Conservation (phyloP, 2,113 vertebrate species). For the Circaetus cinerascens region DNA sequence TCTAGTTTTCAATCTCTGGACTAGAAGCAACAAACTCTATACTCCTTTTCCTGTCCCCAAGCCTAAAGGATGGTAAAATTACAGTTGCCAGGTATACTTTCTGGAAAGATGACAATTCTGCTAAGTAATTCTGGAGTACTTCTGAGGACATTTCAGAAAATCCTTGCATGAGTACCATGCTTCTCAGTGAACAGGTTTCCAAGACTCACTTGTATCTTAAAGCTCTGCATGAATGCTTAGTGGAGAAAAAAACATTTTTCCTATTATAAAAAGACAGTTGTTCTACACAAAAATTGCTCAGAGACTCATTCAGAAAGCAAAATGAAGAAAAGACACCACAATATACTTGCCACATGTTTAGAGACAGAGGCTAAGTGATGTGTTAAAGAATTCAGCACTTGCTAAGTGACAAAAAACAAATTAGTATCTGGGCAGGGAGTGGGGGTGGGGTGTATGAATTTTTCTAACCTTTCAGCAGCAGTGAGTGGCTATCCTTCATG, state of each 20-base stretch:
- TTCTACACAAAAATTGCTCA: background rate
- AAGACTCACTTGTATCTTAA: background rate
- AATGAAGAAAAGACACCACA: background rate
- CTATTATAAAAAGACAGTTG: background rate
- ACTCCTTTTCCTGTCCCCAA: background rate
- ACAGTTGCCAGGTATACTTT: background rate
- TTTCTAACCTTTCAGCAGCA: background rate
- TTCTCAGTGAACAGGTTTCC: background rate
- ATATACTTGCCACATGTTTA: background rate
- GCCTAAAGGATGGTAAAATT: background rate
- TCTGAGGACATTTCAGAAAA: background rate
- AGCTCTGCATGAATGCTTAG: background rate
- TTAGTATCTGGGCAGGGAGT: fast-evolving
- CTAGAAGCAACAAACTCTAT: background rate
- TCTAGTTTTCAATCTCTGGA: background rate
- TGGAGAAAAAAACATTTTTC: background rate
- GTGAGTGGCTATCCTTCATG: background rate
- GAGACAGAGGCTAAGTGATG: background rate
- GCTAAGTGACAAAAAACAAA: background rate
- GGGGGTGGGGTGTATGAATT: background rate
- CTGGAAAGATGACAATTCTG: background rate
- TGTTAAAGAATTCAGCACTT: background rate
- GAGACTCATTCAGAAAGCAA: background rate
- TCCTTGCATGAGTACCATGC: background rate
- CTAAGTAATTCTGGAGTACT: background rate